These are phyloP conservation scores for Pseudococcus viburni DNA, from an alignment of 2,888 invertebrate species.

Conservation along the genomic window DNA sequence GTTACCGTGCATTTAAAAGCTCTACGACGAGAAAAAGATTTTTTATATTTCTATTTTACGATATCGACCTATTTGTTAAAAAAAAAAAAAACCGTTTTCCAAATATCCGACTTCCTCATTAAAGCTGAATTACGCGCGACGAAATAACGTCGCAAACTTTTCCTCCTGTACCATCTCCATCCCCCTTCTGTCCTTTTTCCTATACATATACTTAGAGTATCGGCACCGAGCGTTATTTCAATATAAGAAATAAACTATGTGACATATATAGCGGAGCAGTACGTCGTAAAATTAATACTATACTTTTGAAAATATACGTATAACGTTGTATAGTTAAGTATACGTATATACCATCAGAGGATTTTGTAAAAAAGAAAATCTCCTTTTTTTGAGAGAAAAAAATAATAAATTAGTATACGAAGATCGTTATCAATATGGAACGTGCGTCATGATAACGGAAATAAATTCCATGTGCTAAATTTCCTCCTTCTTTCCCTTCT, in stretches of 20 bases:
- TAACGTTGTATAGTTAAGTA: neutral
- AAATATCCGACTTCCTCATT: slow-evolving; percentile 32
- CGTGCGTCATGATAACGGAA: slow-evolving; percentile 35
- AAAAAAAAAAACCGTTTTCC: neutral
- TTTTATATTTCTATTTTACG: slow-evolving; percentile 39
- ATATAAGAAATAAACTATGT: slow-evolving; percentile 7
- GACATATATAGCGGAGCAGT: slow-evolving; percentile 11
- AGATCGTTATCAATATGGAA: slow-evolving; percentile 20
- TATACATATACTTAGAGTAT: neutral
- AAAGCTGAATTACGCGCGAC: slow-evolving; percentile 34
- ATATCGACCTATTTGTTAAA: slow-evolving; percentile 38
- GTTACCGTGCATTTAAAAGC: slow-evolving; percentile 38
- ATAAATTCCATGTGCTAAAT: slow-evolving; percentile 32
- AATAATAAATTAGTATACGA: slow-evolving; percentile 29
- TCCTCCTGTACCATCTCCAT: neutral
- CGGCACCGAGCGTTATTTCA: neutral
- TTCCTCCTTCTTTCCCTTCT: neutral
- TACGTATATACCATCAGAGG: neutral
- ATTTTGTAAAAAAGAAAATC: slow-evolving; percentile 26
- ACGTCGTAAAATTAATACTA: slow-evolving; percentile 33
- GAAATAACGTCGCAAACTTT: slow-evolving; percentile 6
- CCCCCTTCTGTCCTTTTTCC: neutral
- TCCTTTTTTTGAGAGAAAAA: slow-evolving; percentile 16
- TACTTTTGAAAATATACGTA: slow-evolving; percentile 23
- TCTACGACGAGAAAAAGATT: neutral